A percentile compares a stretch with the other conserved stretches of the same genome.
Evolutionary conservation across 1,140 invertebrate species (phyloP).

Genomic region (Colletes gigas): DNA sequence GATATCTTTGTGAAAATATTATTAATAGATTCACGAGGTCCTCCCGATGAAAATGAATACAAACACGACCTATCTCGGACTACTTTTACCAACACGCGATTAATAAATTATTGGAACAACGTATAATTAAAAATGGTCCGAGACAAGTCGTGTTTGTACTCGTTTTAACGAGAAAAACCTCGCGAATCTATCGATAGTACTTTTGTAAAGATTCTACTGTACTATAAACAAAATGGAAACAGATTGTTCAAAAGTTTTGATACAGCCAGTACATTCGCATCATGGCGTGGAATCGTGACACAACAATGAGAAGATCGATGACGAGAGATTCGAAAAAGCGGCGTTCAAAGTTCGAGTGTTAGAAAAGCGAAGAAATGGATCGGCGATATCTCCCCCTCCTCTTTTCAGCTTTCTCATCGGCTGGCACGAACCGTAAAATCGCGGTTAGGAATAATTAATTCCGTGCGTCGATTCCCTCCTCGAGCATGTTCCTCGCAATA

Average conservation of each 20-base stretch:
- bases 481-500: constrained; percentile 10
- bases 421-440: constrained; percentile 50
- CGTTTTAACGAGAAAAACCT: no score
- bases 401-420: constrained; percentile 30
- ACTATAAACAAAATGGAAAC: no score
- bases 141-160: no score
- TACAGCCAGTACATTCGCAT: constrained; percentile 2
- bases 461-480: constrained; percentile 19
- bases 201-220: no score
- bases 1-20: no score
- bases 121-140: no score
- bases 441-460: constrained; percentile 53
- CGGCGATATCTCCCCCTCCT: constrained; percentile 40
- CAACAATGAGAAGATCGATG: constrained; percentile 37
- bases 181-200: no score
- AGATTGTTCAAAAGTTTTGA: not conserved
- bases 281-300: not conserved
- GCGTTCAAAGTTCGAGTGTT: constrained; percentile 21
- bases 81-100: no score
- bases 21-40: no score
- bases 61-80: no score
- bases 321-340: constrained; percentile 30
- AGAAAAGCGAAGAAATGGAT: constrained; percentile 61
- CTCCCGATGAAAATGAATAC: no score
- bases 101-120: no score